Percentiles rank a stretch among this genome's conserved stretches.
phyloP scores from a whole-genome alignment of 2,113 vertebrate species.

The Crotalus horridus region DNA sequence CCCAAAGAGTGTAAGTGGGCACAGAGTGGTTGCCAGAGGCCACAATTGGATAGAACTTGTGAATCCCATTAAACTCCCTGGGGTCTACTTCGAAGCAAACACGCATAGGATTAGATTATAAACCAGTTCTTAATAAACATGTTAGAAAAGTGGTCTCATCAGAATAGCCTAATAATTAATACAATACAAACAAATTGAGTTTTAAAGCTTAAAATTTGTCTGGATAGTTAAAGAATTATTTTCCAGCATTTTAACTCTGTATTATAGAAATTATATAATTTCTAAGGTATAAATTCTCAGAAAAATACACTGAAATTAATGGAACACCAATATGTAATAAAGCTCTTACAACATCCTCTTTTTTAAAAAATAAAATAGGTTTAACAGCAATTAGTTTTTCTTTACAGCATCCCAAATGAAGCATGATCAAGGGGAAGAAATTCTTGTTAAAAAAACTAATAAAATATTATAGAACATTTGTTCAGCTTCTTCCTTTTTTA shows the following conservation, averaged over 20 bases:
- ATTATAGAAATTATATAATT: constrained; percentile 33
- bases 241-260: background rate
- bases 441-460: background rate
- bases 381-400: background rate
- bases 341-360: background rate
- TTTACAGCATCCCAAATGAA: background rate
- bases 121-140: constrained; percentile 54
- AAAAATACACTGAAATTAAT: constrained; percentile 30
- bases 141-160: constrained; percentile 43
- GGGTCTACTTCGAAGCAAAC: background rate
- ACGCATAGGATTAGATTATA: background rate
- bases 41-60: background rate
- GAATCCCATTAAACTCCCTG: background rate
- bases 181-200: constrained; percentile 7
- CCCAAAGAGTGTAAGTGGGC: background rate
- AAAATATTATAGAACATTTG: constrained; percentile 22
- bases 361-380: background rate
- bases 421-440: background rate
- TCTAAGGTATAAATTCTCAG: constrained; percentile 63
- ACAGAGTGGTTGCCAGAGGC: background rate
- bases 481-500: background rate
- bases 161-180: constrained; percentile 37
- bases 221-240: constrained; percentile 65
- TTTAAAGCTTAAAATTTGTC: constrained; percentile 51
- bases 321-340: background rate